phyloP scores from a whole-genome alignment of 1,140 invertebrate genomes.

The Drosophila teissieri region DNA sequence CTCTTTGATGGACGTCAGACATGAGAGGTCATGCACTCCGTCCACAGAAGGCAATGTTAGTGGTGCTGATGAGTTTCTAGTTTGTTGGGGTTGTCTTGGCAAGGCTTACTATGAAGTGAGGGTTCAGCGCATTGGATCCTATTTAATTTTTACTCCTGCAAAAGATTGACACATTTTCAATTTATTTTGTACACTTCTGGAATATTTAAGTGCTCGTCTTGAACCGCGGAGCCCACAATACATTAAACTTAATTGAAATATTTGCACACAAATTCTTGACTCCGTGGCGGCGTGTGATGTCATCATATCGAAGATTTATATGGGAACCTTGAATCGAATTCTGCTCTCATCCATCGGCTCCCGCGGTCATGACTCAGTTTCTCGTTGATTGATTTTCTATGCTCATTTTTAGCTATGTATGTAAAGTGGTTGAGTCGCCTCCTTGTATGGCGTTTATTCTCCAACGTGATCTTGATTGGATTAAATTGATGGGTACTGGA shows the following conservation, averaged over 20 bases:
- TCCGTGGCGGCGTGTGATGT: constrained; percentile 40
- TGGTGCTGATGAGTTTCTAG: constrained; percentile 38
- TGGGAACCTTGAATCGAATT: constrained; percentile 29
- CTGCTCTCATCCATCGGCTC: neutral
- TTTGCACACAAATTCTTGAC: constrained; percentile 20
- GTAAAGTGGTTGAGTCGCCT: neutral
- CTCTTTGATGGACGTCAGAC: constrained; percentile 47
- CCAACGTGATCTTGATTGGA: constrained; percentile 21
- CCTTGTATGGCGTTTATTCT: constrained; percentile 39
- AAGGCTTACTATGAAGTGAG: constrained; percentile 8
- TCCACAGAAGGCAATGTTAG: constrained; percentile 62
- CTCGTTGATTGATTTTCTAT: constrained; percentile 9
- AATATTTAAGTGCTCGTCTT: neutral
- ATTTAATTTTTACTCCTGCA: neutral
- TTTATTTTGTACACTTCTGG: neutral
- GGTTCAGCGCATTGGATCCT: neutral
- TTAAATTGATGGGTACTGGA: constrained; percentile 29
- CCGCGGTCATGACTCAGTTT: constrained; percentile 31
- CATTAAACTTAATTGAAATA: constrained; percentile 34
- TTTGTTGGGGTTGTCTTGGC: constrained; percentile 25
- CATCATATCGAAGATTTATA: constrained; percentile 49
- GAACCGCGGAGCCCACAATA: neutral
- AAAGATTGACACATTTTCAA: neutral
- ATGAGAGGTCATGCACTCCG: constrained; percentile 46
- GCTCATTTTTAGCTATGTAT: neutral